A percentile compares a stretch with the other conserved stretches of the same genome.
These are phyloP conservation scores for Nicator chloris DNA, from an alignment of 2,113 vertebrate genomes.

Conservation along the genomic window DNA sequence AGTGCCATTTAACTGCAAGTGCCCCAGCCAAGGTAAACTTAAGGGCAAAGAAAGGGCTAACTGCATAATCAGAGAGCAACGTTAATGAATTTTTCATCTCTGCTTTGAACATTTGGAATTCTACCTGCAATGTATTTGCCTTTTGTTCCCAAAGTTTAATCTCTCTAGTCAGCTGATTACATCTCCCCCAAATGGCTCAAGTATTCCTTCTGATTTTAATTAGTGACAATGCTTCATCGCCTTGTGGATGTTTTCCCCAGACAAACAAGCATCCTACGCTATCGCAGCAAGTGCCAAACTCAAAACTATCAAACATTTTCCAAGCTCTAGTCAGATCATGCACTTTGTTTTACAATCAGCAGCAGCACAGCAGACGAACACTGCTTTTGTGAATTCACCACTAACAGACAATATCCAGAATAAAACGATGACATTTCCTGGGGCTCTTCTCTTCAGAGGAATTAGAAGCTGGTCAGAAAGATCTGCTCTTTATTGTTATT, in stretches of 20 bases:
- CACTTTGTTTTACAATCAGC: background rate
- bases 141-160: constrained; percentile 4
- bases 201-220: constrained; percentile 34
- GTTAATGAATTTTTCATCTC: constrained; percentile 63
- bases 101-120: constrained; percentile 61
- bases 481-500: background rate
- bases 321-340: background rate
- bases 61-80: constrained; percentile 62
- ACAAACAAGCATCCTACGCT: background rate
- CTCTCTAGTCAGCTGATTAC: background rate
- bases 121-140: constrained; percentile 3
- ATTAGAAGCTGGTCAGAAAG: background rate
- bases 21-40: constrained; percentile 72
- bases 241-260: background rate
- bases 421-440: background rate
- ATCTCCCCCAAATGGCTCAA: background rate
- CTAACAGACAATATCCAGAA: background rate
- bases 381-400: background rate
- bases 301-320: background rate
- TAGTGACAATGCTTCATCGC: background rate
- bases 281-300: background rate
- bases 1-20: constrained; percentile 70
- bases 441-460: background rate
- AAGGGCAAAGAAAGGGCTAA: constrained; percentile 66
- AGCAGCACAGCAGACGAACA: background rate